Conservation (phyloP, 2,888 invertebrate species). For the Amphipoea lucens region DNA sequence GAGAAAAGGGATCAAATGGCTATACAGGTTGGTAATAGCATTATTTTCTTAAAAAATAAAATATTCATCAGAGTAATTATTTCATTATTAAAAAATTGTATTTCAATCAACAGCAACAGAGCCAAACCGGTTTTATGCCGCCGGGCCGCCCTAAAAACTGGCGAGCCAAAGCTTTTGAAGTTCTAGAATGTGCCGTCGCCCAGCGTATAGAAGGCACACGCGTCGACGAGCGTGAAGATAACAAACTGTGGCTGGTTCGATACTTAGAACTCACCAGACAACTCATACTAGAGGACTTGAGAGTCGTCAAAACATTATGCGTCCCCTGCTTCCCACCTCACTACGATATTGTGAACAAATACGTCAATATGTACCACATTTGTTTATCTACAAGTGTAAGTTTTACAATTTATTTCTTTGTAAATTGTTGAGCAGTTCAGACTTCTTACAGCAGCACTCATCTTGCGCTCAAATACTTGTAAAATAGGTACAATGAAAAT, state of each 20-base stretch:
- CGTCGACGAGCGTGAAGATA: constrained; percentile 96
- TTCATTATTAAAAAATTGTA: neutral
- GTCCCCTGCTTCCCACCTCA: constrained; percentile 98
- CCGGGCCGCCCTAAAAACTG: constrained; percentile 98
- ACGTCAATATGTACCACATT: constrained; percentile 98
- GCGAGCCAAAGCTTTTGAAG: constrained; percentile 96
- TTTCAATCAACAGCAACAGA: constrained; percentile 90
- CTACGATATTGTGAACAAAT: constrained; percentile 97
- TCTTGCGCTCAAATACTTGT: neutral
- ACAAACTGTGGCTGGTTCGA: constrained; percentile 98
- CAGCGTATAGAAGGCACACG: constrained; percentile 98
- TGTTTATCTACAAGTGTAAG: constrained; percentile 95
- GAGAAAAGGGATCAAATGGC: constrained; percentile 98
- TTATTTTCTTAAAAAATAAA: neutral
- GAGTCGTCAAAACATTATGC: constrained; percentile 96
- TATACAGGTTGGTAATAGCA: constrained; percentile 87
- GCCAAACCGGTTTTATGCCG: constrained; percentile 96
- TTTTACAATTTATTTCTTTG: constrained; percentile 60
- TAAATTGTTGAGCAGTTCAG: neutral
- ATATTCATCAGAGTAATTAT: too few relatives aligned
- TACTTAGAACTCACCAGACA: constrained; percentile 97
- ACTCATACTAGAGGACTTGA: constrained; percentile 96
- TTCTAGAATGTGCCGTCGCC: constrained; percentile 94
- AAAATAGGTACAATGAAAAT: neutral
- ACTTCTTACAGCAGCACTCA: neutral